These are phyloP conservation scores for Lymantria monacha DNA, from an alignment of 2,888 invertebrate species.

Conservation along the genomic window DNA sequence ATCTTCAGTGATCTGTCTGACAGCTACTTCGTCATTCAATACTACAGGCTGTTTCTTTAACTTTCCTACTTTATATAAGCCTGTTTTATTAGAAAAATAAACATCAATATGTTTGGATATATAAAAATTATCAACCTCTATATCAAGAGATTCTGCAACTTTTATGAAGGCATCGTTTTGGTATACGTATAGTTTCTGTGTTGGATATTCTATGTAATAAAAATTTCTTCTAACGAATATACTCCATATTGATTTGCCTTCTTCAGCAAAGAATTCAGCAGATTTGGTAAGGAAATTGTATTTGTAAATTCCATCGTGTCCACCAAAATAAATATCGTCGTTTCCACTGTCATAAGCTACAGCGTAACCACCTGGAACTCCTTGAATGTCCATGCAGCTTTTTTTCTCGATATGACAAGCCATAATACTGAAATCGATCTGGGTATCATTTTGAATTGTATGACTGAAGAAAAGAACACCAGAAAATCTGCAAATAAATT, in stretches of 20 bases:
- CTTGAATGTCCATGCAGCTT: slow-evolving; percentile 43
- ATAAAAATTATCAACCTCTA: slow-evolving; percentile 63
- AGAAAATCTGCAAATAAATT: slow-evolving; percentile 31
- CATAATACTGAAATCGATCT: slow-evolving; percentile 58
- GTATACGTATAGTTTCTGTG: slow-evolving; percentile 57
- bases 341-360: slow-evolving; percentile 63
- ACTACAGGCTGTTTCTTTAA: slow-evolving; percentile 32
- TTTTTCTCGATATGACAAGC: slow-evolving; percentile 50
- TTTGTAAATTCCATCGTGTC: slow-evolving; percentile 70
- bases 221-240: slow-evolving; percentile 60
- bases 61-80: slow-evolving; percentile 61
- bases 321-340: slow-evolving; percentile 70
- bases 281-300: slow-evolving; percentile 59
- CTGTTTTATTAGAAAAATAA: slow-evolving; percentile 66
- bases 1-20: slow-evolving; percentile 64
- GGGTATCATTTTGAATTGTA: slow-evolving; percentile 48
- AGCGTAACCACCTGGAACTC: slow-evolving; percentile 63
- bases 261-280: slow-evolving; percentile 64
- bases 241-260: slow-evolving; percentile 65
- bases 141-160: slow-evolving; percentile 54
- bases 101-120: slow-evolving; percentile 54
- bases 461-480: slow-evolving; percentile 65
- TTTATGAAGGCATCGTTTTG: slow-evolving; percentile 49
- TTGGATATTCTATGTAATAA: slow-evolving; percentile 69
- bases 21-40: slow-evolving; percentile 49